Conservation (phyloP, 2,113 vertebrate genomes). For the Ptychochromis oligacanthus region DNA sequence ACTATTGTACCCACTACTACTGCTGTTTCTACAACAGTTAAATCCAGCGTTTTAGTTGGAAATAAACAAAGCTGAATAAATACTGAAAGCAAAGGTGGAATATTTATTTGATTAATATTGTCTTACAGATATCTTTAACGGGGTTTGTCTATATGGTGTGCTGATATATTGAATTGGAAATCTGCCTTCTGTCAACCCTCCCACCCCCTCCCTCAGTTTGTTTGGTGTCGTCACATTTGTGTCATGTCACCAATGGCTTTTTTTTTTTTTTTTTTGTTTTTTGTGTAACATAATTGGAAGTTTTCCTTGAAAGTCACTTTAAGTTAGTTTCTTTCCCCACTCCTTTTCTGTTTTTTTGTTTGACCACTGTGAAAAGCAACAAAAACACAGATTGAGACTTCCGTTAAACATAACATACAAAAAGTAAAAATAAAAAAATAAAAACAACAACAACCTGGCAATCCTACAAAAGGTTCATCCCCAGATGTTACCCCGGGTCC, state of each 20-base stretch:
- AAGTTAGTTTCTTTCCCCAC: conserved; percentile 53
- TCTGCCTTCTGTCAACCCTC: conserved; percentile 55
- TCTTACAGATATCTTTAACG: conserved; percentile 69
- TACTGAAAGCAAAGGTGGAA: conserved; percentile 69
- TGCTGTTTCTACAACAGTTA: conserved; percentile 74
- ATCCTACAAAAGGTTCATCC: not conserved
- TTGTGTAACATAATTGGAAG: conserved; percentile 70
- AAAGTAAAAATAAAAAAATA: too few species aligned
- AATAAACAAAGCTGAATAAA: conserved; percentile 59
- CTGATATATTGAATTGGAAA: conserved; percentile 60
- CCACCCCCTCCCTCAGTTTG: conserved; percentile 7
- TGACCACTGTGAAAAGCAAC: conserved; percentile 44
- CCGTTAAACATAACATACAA: not conserved
- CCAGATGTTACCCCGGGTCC: not conserved
- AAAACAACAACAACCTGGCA: too few species aligned
- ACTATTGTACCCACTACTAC: conserved; percentile 80
- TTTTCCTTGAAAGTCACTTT: conserved; percentile 50
- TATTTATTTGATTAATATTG: conserved; percentile 81
- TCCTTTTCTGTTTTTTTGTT: conserved; percentile 44
- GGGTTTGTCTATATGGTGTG: conserved; percentile 57
- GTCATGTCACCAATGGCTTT: conserved; percentile 55
- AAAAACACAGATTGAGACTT: conserved; percentile 14
- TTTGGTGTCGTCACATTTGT: conserved; percentile 29
- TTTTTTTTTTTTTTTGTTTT: conserved; percentile 5
- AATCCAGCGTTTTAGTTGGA: conserved; percentile 86